Percentiles rank a stretch among this genome's conserved stretches.
Conservation (phyloP, 35 echinoderm and acorn worm genomes). For the Acanthaster planci region DNA sequence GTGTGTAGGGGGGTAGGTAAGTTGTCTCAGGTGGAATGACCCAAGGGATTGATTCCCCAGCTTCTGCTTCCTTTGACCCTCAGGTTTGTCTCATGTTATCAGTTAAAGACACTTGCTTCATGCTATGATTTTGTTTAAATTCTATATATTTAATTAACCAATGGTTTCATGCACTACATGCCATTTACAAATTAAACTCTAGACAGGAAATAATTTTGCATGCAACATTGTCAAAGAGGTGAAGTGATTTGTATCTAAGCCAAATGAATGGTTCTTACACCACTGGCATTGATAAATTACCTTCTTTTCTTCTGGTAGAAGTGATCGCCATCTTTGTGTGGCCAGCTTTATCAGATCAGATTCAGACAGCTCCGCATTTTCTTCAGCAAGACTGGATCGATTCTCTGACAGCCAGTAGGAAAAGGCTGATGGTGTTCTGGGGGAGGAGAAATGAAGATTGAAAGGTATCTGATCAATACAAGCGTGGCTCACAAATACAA, state of each 20-base stretch:
- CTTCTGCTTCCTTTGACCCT: too few relatives aligned
- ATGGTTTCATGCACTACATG: background rate
- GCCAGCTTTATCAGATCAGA: conserved; percentile 80
- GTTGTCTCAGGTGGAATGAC: too few relatives aligned
- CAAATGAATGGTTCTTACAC: background rate
- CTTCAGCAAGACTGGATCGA: conserved; percentile 44
- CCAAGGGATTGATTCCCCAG: too few relatives aligned
- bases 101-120: too few relatives aligned
- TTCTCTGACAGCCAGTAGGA: conserved; percentile 79
- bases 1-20: too few relatives aligned
- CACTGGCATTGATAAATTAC: conserved; percentile 46
- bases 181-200: background rate
- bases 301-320: conserved; percentile 73
- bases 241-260: background rate
- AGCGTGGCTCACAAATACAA: too few relatives aligned
- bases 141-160: too few relatives aligned
- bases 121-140: too few relatives aligned
- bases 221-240: background rate
- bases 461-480: too few relatives aligned
- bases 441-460: background rate
- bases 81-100: too few relatives aligned
- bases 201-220: background rate
- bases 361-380: conserved; percentile 54
- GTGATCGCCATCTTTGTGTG: conserved; percentile 72
- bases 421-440: conserved; percentile 75